phyloP scores from a whole-genome alignment of 2,797 vertebrate species.

The Potorous gilbertii region DNA sequence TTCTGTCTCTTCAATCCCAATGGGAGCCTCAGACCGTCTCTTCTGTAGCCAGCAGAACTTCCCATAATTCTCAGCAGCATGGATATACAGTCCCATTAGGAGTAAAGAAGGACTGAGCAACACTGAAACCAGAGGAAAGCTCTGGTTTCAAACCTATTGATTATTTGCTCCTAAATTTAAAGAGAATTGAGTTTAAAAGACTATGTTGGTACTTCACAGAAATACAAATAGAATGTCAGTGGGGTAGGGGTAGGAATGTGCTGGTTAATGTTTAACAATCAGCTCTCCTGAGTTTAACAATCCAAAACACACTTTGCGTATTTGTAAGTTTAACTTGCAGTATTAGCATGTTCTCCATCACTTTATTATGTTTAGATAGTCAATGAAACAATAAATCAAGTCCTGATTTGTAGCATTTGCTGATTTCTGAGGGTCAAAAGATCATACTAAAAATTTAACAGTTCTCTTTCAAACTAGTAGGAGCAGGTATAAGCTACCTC shows the following conservation, averaged over 20 bases:
- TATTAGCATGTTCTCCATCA: background rate
- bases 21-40: slow-evolving; percentile 37
- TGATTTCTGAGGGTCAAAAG: background rate
- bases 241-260: background rate
- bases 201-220: slow-evolving; percentile 4
- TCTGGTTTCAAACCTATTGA: background rate
- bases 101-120: background rate
- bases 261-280: background rate
- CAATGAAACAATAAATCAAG: background rate
- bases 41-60: slow-evolving; percentile 12
- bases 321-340: background rate
- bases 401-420: background rate
- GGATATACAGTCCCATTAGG: background rate
- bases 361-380: background rate
- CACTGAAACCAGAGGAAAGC: background rate
- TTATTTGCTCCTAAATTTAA: background rate
- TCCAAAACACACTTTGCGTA: background rate
- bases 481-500: background rate
- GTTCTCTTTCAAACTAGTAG: background rate
- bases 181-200: slow-evolving; percentile 3
- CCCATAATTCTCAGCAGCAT: background rate
- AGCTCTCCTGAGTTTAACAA: background rate
- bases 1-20: slow-evolving; percentile 17
- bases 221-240: background rate
- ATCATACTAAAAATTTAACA: background rate